These are phyloP conservation scores for Arenaria interpres DNA, from an alignment of 2,113 vertebrate species.

Conservation along the genomic window DNA sequence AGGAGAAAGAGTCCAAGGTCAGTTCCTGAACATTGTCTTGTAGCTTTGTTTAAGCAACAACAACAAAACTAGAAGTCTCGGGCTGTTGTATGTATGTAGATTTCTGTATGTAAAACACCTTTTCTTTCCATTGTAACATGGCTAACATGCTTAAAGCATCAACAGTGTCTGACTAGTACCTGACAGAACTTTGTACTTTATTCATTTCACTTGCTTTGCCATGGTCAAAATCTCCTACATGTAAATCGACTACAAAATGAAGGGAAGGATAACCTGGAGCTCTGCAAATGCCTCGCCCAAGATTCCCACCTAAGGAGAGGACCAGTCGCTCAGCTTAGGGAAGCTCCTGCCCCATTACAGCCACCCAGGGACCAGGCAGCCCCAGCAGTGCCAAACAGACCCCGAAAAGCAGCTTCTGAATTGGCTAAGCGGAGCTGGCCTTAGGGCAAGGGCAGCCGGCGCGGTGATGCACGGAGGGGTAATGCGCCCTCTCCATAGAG, in stretches of 20 bases:
- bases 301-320: constrained; percentile 56
- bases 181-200: constrained; percentile 93
- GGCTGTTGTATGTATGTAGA: constrained; percentile 86
- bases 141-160: constrained; percentile 91
- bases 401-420: neutral
- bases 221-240: constrained; percentile 95
- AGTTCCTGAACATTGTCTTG: constrained; percentile 70
- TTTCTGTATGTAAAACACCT: constrained; percentile 92
- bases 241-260: constrained; percentile 89
- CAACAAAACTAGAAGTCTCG: constrained; percentile 68
- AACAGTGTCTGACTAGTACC: constrained; percentile 94
- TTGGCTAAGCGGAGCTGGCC: neutral
- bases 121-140: constrained; percentile 96
- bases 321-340: constrained; percentile 59
- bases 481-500: neutral
- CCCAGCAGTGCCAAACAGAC: neutral
- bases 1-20: constrained; percentile 98
- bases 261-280: constrained; percentile 93
- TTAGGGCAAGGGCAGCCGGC: neutral
- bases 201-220: constrained; percentile 98
- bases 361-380: neutral
- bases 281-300: constrained; percentile 84
- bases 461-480: neutral
- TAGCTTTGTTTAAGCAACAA: constrained; percentile 68
- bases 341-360: neutral